A percentile compares a stretch with the other conserved stretches of the same genome.
phyloP scores from a whole-genome alignment of 2,888 invertebrate species.

The Stenoptilia bipunctidactyla region DNA sequence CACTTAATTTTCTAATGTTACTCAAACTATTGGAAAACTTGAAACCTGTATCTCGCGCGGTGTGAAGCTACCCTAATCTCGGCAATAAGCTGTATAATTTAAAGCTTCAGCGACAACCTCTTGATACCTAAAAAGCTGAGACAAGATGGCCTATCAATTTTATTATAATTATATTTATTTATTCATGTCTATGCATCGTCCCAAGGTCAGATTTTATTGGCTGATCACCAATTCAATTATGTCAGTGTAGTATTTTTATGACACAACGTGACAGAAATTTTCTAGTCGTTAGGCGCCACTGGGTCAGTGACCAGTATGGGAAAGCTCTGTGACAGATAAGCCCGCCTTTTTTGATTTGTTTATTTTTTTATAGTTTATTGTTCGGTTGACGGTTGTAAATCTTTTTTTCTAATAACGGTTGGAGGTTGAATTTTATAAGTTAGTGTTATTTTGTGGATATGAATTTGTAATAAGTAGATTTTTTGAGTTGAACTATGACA shows the following conservation, averaged over 20 bases:
- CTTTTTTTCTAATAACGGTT: too few relatives aligned
- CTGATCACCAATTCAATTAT: conserved; percentile 37
- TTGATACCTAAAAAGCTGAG: background rate
- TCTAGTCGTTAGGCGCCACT: conserved; percentile 23
- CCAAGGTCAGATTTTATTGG: conserved; percentile 42
- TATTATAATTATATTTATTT: conserved; percentile 3
- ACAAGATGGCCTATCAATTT: conserved; percentile 1
- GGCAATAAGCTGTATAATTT: too few relatives aligned
- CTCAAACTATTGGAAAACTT: too few relatives aligned
- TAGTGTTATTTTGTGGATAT: too few relatives aligned
- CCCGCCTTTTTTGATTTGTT: background rate
- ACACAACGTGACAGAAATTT: background rate
- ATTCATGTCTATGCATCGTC: background rate
- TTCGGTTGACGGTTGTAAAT: too few relatives aligned
- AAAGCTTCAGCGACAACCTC: too few relatives aligned
- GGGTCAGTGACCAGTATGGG: conserved; percentile 36
- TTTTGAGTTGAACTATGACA: too few relatives aligned
- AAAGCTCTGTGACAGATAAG: conserved; percentile 10
- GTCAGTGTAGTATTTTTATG: conserved; percentile 17
- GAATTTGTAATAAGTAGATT: too few relatives aligned
- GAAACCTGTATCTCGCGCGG: too few relatives aligned
- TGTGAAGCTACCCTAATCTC: too few relatives aligned
- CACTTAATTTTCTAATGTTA: too few relatives aligned
- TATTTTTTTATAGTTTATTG: background rate
- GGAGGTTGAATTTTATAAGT: too few relatives aligned